Evolutionary conservation across 2,888 invertebrate genomes (phyloP).

Genomic region (Plebejus melissa): DNA sequence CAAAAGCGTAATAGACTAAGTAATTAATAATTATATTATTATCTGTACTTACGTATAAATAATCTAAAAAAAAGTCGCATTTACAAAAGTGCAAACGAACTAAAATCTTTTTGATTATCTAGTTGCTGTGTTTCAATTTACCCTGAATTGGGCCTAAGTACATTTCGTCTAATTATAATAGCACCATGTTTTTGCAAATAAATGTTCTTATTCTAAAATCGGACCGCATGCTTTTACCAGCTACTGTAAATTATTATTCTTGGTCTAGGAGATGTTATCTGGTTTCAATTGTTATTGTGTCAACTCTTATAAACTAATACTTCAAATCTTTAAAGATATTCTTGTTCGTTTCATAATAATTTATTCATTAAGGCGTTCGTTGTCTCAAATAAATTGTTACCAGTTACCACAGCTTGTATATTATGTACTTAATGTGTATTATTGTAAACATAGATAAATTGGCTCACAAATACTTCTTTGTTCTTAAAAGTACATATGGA

Average conservation of each 20-base stretch:
- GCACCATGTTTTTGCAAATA: too few relatives aligned
- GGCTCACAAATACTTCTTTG: conserved; percentile 14
- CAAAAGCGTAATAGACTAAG: background rate
- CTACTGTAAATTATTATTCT: too few relatives aligned
- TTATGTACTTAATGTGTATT: background rate
- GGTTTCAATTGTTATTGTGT: background rate
- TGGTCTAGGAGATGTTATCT: too few relatives aligned
- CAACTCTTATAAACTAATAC: background rate
- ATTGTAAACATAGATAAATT: background rate
- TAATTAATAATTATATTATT: background rate
- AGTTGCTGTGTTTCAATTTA: background rate
- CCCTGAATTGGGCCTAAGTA: background rate
- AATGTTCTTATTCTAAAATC: background rate
- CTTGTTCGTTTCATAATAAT: background rate
- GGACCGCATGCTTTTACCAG: too few relatives aligned
- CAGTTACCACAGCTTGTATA: background rate
- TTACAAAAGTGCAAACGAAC: background rate
- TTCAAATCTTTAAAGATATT: background rate
- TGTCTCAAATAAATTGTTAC: background rate
- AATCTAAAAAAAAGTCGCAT: background rate
- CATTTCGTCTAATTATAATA: too few relatives aligned
- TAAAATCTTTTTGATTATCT: background rate
- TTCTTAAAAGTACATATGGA: background rate
- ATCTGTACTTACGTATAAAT: background rate
- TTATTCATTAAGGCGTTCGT: background rate